phyloP scores from a whole-genome alignment of 2,888 invertebrate species.

The Dimorphilus gyrociliatus region DNA sequence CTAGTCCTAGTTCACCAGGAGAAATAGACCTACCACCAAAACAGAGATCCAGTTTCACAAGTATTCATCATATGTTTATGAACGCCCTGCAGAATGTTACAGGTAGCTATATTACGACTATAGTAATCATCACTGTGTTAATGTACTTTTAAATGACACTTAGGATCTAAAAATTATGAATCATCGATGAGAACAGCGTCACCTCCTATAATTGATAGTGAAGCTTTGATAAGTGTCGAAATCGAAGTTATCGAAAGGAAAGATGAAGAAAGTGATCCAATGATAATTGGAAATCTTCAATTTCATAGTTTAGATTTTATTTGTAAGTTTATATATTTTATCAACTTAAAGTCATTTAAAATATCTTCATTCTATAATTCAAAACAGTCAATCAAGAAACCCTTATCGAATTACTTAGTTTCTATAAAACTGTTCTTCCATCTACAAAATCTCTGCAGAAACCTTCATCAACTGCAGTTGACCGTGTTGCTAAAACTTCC shows the following conservation, averaged over 20 bases:
- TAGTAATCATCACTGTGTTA: too few relatives aligned
- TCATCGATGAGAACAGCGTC: not conserved
- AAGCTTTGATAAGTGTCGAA: constrained; percentile 52
- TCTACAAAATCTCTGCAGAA: not conserved
- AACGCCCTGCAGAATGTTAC: constrained; percentile 45
- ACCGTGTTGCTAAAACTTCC: too few relatives aligned
- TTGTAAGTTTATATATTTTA: constrained; percentile 43
- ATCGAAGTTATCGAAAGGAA: constrained; percentile 50
- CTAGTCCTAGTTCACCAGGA: constrained; percentile 20
- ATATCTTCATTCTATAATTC: constrained; percentile 5
- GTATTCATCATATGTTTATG: constrained; percentile 39
- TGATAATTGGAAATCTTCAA: constrained; percentile 65
- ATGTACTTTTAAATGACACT: too few relatives aligned
- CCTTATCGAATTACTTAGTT: constrained; percentile 77
- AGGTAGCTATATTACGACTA: constrained; percentile 5
- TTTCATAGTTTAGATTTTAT: constrained; percentile 88
- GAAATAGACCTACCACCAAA: constrained; percentile 8
- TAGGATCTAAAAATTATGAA: not conserved
- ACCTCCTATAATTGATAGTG: constrained; percentile 18
- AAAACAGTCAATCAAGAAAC: constrained; percentile 77
- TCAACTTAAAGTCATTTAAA: not conserved
- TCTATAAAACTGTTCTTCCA: constrained; percentile 52
- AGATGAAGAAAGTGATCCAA: constrained; percentile 35
- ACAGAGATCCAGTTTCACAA: constrained; percentile 12
- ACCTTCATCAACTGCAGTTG: not conserved